A percentile compares a stretch with the other conserved stretches of the same genome.
These are phyloP conservation scores for Hydroisotoma schaefferi DNA, from an alignment of 2,888 invertebrate genomes.

Conservation along the genomic window DNA sequence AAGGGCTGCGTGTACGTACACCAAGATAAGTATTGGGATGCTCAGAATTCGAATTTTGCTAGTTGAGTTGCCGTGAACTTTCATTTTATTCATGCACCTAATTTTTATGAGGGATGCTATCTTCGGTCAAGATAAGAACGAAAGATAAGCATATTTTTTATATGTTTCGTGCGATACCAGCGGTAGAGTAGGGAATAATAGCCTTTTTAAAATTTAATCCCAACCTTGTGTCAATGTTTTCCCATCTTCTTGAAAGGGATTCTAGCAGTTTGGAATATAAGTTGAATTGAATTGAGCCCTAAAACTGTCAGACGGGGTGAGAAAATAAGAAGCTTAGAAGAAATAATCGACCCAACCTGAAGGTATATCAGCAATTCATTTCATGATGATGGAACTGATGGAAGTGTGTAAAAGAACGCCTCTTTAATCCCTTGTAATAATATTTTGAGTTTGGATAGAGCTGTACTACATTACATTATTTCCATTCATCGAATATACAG, in stretches of 20 bases:
- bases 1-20: too few species aligned
- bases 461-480: too few species aligned
- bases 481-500: too few species aligned
- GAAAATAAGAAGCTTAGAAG: not conserved
- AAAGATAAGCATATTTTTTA: too few species aligned
- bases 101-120: too few species aligned
- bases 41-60: too few species aligned
- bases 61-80: too few species aligned
- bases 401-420: not conserved
- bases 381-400: too few species aligned
- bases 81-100: too few species aligned
- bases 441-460: not conserved
- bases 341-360: not conserved
- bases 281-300: not conserved
- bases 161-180: too few species aligned
- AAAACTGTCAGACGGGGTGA: not conserved
- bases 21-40: too few species aligned
- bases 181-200: not conserved
- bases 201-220: slow-evolving; percentile 2
- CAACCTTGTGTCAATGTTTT: slow-evolving; percentile 5
- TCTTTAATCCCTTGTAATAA: slow-evolving; percentile 5
- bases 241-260: not conserved
- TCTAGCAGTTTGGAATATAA: not conserved
- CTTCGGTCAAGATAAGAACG: too few species aligned
- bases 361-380: not conserved